Conservation (phyloP, 2,797 vertebrate genomes). For the Sebastes dallii region DNA sequence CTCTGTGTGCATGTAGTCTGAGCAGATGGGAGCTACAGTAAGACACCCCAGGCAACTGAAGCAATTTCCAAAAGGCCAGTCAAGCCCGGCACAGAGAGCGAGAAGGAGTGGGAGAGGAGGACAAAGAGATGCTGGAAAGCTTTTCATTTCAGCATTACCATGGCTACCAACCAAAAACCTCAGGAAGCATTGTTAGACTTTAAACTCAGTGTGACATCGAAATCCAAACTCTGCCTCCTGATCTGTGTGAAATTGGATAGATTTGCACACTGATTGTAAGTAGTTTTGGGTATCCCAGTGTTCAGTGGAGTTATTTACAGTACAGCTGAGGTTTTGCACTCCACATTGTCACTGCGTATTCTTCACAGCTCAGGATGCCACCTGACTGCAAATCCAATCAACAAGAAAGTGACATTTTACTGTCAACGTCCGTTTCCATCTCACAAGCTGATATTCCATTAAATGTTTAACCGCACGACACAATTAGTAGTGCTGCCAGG, state of each 20-base stretch:
- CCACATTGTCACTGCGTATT: background rate
- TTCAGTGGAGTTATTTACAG: slow-evolving; percentile 8
- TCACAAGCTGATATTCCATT: slow-evolving; percentile 25
- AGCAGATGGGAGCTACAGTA: slow-evolving; percentile 74
- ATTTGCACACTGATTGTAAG: slow-evolving; percentile 48
- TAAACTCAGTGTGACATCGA: slow-evolving; percentile 48
- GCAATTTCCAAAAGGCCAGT: slow-evolving; percentile 73
- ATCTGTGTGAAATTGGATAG: slow-evolving; percentile 52
- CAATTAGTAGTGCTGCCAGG: slow-evolving; percentile 25
- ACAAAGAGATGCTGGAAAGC: slow-evolving; percentile 52
- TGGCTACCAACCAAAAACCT: slow-evolving; percentile 62
- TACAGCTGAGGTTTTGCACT: slow-evolving; percentile 10
- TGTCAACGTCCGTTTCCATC: slow-evolving; percentile 1
- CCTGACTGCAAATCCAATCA: slow-evolving; percentile 36
- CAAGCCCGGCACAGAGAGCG: slow-evolving; percentile 46
- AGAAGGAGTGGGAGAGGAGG: slow-evolving; percentile 54
- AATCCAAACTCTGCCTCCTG: slow-evolving; percentile 41
- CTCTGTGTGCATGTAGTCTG: slow-evolving; percentile 59
- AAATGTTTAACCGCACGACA: slow-evolving; percentile 26
- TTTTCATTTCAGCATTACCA: slow-evolving; percentile 65
- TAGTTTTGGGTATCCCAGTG: slow-evolving; percentile 4
- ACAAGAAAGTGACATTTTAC: slow-evolving; percentile 23
- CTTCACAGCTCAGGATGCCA: slow-evolving; percentile 8
- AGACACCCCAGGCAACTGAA: slow-evolving; percentile 67
- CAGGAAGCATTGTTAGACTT: slow-evolving; percentile 49